These are phyloP conservation scores for Hycleus cichorii DNA, from an alignment of 1,140 invertebrate genomes.

Conservation along the genomic window DNA sequence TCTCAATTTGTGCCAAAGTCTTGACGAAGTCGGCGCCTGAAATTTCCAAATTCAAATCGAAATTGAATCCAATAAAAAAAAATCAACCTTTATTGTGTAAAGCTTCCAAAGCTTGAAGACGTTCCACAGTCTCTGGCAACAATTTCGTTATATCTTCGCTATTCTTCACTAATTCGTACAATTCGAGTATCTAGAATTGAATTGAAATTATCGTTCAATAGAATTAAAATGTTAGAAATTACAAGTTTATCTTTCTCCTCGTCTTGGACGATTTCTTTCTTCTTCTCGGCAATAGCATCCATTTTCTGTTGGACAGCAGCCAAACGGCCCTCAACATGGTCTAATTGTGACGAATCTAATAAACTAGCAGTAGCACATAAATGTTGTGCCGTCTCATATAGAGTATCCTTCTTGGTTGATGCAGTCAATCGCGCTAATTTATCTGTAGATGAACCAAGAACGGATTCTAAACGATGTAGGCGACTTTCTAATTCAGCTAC, in stretches of 20 bases:
- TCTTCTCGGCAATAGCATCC: conserved; percentile 64
- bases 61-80: too few relatives aligned
- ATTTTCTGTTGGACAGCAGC: conserved; percentile 66
- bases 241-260: conserved; percentile 73
- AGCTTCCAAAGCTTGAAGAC: conserved; percentile 74
- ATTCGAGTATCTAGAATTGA: conserved; percentile 60
- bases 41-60: conserved; percentile 32
- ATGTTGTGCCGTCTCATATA: conserved; percentile 58
- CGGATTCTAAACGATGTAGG: conserved; percentile 66
- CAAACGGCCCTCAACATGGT: conserved; percentile 72
- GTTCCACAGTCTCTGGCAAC: conserved; percentile 72
- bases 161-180: conserved; percentile 81
- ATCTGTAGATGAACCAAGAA: conserved; percentile 57
- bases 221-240: conserved; percentile 7
- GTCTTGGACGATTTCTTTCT: conserved; percentile 55
- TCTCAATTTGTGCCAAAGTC: conserved; percentile 74
- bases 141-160: conserved; percentile 69
- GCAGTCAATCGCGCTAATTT: conserved; percentile 48
- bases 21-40: conserved; percentile 79
- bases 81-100: conserved; percentile 77
- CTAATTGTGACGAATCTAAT: conserved; percentile 73
- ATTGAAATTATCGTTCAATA: neutral
- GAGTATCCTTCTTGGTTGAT: conserved; percentile 33
- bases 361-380: conserved; percentile 68
- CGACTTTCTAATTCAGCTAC: conserved; percentile 65